Evolutionary conservation across 2,888 invertebrate genomes (phyloP).

Genomic region (Athalia cordata): DNA sequence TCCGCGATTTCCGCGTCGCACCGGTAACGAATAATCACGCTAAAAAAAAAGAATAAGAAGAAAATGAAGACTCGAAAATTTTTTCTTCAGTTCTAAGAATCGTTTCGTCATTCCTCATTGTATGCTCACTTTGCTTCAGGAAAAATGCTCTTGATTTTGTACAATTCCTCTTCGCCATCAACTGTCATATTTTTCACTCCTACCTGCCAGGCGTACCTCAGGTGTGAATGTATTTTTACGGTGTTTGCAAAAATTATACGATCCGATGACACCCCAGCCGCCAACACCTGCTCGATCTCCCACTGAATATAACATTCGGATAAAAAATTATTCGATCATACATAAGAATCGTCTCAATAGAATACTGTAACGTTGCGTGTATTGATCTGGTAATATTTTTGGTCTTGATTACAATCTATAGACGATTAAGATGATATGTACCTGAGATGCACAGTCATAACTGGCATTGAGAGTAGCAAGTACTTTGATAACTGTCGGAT

Average conservation of each 20-base stretch:
- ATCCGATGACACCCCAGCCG: slow-evolving; percentile 73
- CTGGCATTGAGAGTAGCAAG: slow-evolving; percentile 76
- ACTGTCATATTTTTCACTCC: slow-evolving; percentile 77
- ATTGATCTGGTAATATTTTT: not conserved
- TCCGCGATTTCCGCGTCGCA: slow-evolving; percentile 58
- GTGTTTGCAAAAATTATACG: slow-evolving; percentile 79
- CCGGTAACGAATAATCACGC: slow-evolving; percentile 65
- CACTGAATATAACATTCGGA: slow-evolving; percentile 66
- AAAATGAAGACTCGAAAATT: not conserved
- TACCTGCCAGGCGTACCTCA: slow-evolving; percentile 75
- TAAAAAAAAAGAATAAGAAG: slow-evolving; percentile 43
- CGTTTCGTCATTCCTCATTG: not conserved
- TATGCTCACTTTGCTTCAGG: slow-evolving; percentile 73
- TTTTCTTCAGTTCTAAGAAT: not conserved
- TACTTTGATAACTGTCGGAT: slow-evolving; percentile 70
- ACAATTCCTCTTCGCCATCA: slow-evolving; percentile 76
- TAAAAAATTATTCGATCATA: not conserved
- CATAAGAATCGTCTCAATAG: not conserved
- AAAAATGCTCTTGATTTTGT: slow-evolving; percentile 75
- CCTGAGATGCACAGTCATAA: slow-evolving; percentile 80
- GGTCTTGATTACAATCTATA: too few species aligned
- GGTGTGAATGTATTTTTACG: slow-evolving; percentile 76
- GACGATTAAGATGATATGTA: slow-evolving; percentile 47
- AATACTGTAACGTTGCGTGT: not conserved
- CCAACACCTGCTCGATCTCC: slow-evolving; percentile 76